These are phyloP conservation scores for Calidris pugnax DNA, from an alignment of 2,113 vertebrate species.

Conservation along the genomic window DNA sequence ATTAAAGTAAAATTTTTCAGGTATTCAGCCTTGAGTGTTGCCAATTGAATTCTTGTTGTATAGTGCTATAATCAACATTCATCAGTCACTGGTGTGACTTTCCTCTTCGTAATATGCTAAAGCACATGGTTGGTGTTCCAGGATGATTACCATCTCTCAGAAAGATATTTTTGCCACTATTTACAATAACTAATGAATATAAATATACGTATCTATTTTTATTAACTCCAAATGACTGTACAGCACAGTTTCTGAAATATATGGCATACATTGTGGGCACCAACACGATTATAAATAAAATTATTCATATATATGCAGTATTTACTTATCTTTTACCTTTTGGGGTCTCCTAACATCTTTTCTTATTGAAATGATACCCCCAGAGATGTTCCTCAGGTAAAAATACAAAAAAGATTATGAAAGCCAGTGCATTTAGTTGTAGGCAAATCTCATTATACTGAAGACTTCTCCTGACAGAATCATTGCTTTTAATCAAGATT, in stretches of 20 bases:
- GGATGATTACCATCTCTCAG: neutral
- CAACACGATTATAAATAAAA: neutral
- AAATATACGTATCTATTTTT: neutral
- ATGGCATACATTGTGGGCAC: neutral
- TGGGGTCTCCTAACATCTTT: neutral
- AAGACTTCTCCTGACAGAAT: neutral
- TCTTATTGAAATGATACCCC: neutral
- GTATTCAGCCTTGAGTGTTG: neutral
- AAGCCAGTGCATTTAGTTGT: neutral
- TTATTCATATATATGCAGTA: neutral
- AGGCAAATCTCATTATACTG: slow-evolving; percentile 18
- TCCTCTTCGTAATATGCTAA: neutral
- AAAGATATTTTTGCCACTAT: neutral
- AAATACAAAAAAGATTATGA: neutral
- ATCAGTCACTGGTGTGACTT: neutral
- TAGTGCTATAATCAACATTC: neutral
- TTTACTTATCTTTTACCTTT: neutral
- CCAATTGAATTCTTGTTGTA: neutral
- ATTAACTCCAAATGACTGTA: neutral
- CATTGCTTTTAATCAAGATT: neutral
- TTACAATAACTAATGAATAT: neutral
- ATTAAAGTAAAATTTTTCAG: neutral
- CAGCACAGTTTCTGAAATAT: neutral
- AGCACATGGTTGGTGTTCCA: neutral
- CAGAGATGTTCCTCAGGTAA: neutral